These are phyloP conservation scores for Dasyprocta punctata DNA, from an alignment of 2,113 vertebrate species.

Conservation along the genomic window DNA sequence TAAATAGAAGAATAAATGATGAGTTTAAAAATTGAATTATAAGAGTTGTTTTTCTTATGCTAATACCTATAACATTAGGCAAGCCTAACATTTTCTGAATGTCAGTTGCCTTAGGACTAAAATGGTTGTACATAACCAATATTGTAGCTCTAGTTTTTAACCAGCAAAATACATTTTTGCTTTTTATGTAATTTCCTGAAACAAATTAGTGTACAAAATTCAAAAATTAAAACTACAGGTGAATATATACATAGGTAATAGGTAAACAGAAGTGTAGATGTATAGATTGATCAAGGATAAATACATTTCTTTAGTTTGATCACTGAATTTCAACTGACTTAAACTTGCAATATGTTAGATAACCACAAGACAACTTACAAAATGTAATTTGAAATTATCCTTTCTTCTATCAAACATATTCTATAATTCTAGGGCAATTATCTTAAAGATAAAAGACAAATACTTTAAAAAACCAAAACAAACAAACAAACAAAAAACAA, in stretches of 20 bases:
- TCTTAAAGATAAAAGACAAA: not conserved
- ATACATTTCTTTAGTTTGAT: not conserved
- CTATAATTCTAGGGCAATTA: not conserved
- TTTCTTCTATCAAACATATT: not conserved
- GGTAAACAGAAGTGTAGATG: not conserved
- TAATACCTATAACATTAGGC: not conserved
- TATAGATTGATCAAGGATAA: not conserved
- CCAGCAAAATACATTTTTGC: not conserved
- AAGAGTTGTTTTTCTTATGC: not conserved
- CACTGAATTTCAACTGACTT: fast-evolving
- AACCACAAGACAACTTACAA: not conserved
- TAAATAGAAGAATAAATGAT: not conserved
- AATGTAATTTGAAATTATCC: not conserved
- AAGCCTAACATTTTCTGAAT: not conserved
- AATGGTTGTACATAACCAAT: not conserved
- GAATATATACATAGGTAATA: not conserved
- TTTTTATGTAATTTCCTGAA: not conserved
- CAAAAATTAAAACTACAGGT: not conserved
- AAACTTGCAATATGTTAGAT: not conserved
- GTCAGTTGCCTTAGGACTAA: not conserved
- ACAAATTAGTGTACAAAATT: not conserved
- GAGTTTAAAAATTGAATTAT: not conserved
- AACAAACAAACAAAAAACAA: too few relatives aligned
- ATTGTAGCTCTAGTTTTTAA: not conserved
- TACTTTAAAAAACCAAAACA: too few relatives aligned